Evolutionary conservation across 2,888 invertebrate genomes (phyloP), one percentile per base, ranked within the genome.

Genomic region (Agriotes lineatus): DNA sequence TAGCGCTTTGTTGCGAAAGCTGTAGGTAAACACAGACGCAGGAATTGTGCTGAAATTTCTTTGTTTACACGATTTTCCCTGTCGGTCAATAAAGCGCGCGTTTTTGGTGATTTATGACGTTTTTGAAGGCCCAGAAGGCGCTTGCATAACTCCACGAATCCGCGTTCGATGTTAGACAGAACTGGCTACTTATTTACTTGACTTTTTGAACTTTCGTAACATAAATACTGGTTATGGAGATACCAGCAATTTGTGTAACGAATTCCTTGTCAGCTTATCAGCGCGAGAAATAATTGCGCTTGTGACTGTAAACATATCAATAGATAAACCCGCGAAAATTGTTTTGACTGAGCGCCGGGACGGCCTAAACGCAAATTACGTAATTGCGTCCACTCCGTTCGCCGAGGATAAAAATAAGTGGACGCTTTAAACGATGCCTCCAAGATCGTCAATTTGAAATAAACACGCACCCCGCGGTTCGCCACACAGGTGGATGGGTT

Each of bases 401-500:
- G 30, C 30, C 30, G 9, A 4, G 4, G 35, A 10, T 35, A 35
- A 35, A 35, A 35, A 35, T 10, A 10, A 10, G n/a, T 2, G n/a
- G n/a, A 35, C n/a, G 5, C 2, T 35, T 35, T 48, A 48, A 48
- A 18, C 10, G 12, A 33, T 19, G 12, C 52, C 52, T 52, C 52
- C 52, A 52, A n/a, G 52, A 52, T 14, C 18, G 52, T 33, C 25
- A 52, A 33, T 52, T 52, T 33, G 5, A 52, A 52, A 52, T 52
- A 52, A 33, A 52, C 52, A 33, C n/a, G n/a, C 52, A 25, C 62
- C 61, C 67, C 42, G 48, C 48, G 37, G 35, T 44, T 39, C 57
- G 42, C 67, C 67, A 63, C 62, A 56, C 67, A 67, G 67, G 62
- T 48, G 48, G 48, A 67, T 61, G 45, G 16, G 25, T 33, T 16